phyloP scores from a whole-genome alignment of 2,888 invertebrate species.

The Phymatocera aterrima region DNA sequence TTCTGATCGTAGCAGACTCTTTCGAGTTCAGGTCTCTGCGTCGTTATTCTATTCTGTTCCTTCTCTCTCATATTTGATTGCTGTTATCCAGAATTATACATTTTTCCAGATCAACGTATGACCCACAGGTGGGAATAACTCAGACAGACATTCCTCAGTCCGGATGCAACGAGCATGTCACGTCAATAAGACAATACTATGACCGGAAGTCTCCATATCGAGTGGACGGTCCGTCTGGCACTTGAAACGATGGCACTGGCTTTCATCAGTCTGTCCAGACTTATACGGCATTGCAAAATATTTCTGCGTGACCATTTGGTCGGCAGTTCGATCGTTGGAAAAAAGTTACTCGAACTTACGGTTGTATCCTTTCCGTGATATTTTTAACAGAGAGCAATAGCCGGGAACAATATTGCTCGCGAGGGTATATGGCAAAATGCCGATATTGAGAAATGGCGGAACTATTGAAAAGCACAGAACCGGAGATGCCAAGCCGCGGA shows the following conservation, averaged over 20 bases:
- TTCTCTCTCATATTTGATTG: too few relatives aligned
- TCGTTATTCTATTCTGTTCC: too few relatives aligned
- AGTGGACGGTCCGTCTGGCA: neutral
- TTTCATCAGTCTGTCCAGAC: neutral
- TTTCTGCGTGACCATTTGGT: constrained; percentile 23
- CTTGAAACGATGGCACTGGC: neutral
- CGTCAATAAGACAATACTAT: constrained; percentile 8
- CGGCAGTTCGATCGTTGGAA: neutral
- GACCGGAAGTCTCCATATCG: constrained; percentile 40
- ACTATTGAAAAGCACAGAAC: too few relatives aligned
- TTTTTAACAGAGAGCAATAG: neutral
- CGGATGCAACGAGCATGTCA: neutral
- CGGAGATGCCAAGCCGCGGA: too few relatives aligned
- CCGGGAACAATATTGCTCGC: neutral
- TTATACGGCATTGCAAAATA: constrained; percentile 14
- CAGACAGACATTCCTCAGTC: too few relatives aligned
- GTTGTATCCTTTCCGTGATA: neutral
- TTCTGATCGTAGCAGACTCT: too few relatives aligned
- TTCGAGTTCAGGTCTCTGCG: too few relatives aligned
- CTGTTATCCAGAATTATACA: too few relatives aligned
- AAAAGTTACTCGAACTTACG: neutral
- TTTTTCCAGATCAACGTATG: too few relatives aligned
- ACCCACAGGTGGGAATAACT: too few relatives aligned
- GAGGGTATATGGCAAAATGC: too few relatives aligned
- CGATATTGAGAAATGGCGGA: too few relatives aligned